Evolutionary conservation across 2,888 invertebrate genomes (phyloP), one percentile per base, ranked within the genome.

Genomic region (Tribolium freemani): DNA sequence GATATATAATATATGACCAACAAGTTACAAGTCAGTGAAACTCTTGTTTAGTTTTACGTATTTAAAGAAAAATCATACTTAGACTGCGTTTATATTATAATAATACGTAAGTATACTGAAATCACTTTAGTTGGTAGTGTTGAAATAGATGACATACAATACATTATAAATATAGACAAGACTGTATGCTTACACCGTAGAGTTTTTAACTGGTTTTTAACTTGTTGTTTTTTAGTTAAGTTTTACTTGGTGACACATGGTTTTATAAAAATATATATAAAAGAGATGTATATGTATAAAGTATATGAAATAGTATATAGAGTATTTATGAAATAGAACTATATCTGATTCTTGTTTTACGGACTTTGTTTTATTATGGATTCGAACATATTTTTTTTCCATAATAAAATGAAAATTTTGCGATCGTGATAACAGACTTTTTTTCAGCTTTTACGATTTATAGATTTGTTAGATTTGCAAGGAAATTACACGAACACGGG

Each of bases 281-380:
- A 84, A 86, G 85, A 86, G 85, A 86, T 86, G 85, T 85, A 85
- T 86, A 86, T 86, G 85, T 86, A 86, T 85, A 87, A 86, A 86
- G 83, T 85, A 85, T 86, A 86, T 86, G 83, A 85, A 56, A 84
- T 85, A 85, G 84, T 83, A 79, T 78, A 83, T 84, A 85, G 84
- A 84, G 78, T 84, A 85, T 85, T 85, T 85, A 84, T 85, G 81
- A 85, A 84, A 86, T 85, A 85, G 85, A 85, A 82, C 81, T 84
- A 84, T 84, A 84, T 84, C 83, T 85, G 81, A 83, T 83, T 83
- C 80, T 82, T 78, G 80, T 82, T 81, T 80, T 78, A 77, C 74
- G 11, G 6, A 30, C 51, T 81, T 79, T 79, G 77, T 77, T 78
- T 80, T 78, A 76, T 77, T 77, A 58, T 71, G 74, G 77, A 73